Percentiles rank a stretch among this genome's conserved stretches.
phyloP scores from a whole-genome alignment of 2,888 invertebrate genomes.

The Netelia fuscicornis region DNA sequence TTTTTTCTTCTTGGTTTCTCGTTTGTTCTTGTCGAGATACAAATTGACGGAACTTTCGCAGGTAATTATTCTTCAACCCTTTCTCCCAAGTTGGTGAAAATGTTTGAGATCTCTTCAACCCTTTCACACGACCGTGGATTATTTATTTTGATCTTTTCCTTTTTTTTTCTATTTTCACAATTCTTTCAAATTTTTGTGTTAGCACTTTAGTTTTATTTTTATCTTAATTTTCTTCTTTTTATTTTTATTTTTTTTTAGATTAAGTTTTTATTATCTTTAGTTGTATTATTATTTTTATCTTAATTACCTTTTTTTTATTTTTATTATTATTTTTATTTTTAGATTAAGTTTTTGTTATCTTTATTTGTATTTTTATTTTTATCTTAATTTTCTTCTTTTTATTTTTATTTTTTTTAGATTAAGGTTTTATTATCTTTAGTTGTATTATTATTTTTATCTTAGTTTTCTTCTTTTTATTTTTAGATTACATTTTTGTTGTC shows the following conservation, averaged over 20 bases:
- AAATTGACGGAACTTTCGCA: constrained; percentile 22
- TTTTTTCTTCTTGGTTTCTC: background rate
- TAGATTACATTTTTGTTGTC: too few species aligned
- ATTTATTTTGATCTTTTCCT: background rate
- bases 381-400: background rate
- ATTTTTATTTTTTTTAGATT: too few species aligned
- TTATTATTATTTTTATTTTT: background rate
- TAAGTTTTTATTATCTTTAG: too few species aligned
- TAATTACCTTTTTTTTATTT: background rate
- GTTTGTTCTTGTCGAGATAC: constrained; percentile 4
- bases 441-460: background rate
- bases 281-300: background rate
- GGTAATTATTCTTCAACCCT: constrained; percentile 22
- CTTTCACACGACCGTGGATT: background rate
- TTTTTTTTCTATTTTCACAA: background rate
- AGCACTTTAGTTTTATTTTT: too few species aligned
- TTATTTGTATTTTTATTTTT: too few species aligned
- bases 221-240: too few species aligned
- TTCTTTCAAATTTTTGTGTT: background rate
- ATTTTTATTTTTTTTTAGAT: too few species aligned
- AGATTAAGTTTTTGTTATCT: background rate
- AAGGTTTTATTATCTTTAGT: too few species aligned
- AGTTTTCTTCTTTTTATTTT: too few species aligned
- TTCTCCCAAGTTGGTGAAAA: background rate
- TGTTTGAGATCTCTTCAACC: background rate